Base-by-base conservation (phyloP, 2,797 vertebrate genomes). In the Acanthurus leucopareius region DNA sequence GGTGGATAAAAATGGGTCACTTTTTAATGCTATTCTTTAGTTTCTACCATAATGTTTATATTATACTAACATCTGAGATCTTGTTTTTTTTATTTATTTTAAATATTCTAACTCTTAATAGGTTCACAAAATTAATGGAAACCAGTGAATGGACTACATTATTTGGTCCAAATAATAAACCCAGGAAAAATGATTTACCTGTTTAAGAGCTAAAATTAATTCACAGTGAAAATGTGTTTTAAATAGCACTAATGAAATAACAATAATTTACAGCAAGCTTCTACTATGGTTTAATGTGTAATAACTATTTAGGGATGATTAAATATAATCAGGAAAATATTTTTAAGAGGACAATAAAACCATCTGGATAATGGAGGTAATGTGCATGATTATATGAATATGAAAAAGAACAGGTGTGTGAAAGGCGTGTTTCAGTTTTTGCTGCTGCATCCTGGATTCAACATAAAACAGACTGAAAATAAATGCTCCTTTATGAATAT, bases 201-300 rank as follows among this genome's bases (percentile, higher is more conserved):
- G 77, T 82, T 91, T 76, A 79, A 81, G 77, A 87, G 75, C 51
- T 74, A 22, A 83, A 87, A 86, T 91, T 75, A 90, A 91, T 92
- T 91, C 77, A 77, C 61, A 28, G 61, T 78, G 75, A 88, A 91
- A 92, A 92, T 89, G 83, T 86, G 78, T 83, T 88, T 90, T 57
- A 90, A 90, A 92, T 90, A 89, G 78, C 77, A 66, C 86, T 89
- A 91, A 93, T 94, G 79, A 93, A 91, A 89, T 91, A 85, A 90
- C 79, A 91, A 88, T 90, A 71, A 86, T 81, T 86, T 73, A 75
- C 79, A 86, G 83, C 61, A 82, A 76, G 70, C 70, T 72, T 58
- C 72, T 42, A 52, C 75, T 62, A 40, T 7, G 60, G 76, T 86
- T 85, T 86, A 86, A 92, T 91, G 83, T 72, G 74, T 84, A 85